Conservation (phyloP, 1,140 invertebrate genomes). For the Schlechtendalia chinensis region DNA sequence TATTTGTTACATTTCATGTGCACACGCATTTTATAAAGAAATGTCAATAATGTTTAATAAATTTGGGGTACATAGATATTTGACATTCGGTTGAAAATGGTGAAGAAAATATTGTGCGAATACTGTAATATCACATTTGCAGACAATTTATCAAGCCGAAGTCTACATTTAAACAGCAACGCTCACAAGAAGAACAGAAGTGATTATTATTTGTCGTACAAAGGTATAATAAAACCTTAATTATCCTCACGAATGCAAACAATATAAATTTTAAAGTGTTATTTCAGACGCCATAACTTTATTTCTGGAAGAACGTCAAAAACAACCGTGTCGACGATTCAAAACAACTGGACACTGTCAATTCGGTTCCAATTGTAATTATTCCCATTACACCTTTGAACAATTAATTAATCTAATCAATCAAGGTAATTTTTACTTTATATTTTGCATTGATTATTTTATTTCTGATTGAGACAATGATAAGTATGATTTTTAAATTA, state of each 20-base stretch:
- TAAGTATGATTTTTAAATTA: conserved; percentile 6
- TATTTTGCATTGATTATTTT: background rate
- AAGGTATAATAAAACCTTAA: conserved; percentile 14
- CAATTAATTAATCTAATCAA: conserved; percentile 37
- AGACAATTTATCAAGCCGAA: conserved; percentile 44
- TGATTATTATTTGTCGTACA: conserved; percentile 30
- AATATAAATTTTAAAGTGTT: conserved; percentile 18
- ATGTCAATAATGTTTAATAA: conserved; percentile 39
- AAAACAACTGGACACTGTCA: conserved; percentile 38
- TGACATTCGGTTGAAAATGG: conserved; percentile 40
- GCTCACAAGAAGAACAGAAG: conserved; percentile 38
- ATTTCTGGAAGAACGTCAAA: conserved; percentile 37
- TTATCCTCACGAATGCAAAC: background rate
- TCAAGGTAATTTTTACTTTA: conserved; percentile 27
- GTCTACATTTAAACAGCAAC: conserved; percentile 46
- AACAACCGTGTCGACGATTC: conserved; percentile 33
- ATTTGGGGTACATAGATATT: conserved; percentile 14
- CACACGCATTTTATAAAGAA: conserved; percentile 16
- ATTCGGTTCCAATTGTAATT: conserved; percentile 29
- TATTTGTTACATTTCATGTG: conserved; percentile 22
- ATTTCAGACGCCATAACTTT: conserved; percentile 45
- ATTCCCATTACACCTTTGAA: conserved; percentile 41
- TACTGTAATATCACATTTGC: conserved; percentile 48
- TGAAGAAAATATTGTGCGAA: conserved; percentile 49
- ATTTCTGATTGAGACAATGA: background rate